Evolutionary conservation across 2,888 invertebrate species (phyloP).

Genomic region (Chaitophorus viminalis): DNA sequence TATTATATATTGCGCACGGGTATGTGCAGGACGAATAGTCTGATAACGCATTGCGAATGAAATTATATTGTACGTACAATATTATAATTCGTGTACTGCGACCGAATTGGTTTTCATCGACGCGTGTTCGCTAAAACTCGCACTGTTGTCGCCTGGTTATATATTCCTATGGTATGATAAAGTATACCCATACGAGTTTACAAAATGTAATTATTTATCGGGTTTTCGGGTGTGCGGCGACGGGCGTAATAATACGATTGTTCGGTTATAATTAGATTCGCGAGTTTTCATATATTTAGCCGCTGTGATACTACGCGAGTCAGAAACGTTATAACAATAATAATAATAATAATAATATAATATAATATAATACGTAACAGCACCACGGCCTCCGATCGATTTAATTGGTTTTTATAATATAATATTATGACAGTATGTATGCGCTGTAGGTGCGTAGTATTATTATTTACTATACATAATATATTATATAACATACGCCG

Average conservation of each 20-base stretch:
- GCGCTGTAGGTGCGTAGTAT: neutral
- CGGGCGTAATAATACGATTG: conserved; percentile 3
- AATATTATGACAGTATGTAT: neutral
- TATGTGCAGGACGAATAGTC: too few species aligned
- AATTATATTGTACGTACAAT: too few species aligned
- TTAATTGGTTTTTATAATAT: conserved; percentile 1
- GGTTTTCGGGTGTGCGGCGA: neutral
- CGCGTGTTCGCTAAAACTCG: neutral
- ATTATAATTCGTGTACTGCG: neutral
- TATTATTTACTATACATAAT: neutral
- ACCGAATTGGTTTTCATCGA: neutral
- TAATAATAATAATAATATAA: too few species aligned
- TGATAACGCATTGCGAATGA: too few species aligned
- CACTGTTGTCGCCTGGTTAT: neutral
- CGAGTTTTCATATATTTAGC: neutral
- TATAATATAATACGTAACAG: neutral
- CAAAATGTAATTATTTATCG: neutral
- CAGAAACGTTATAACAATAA: neutral
- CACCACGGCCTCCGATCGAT: neutral
- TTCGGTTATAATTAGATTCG: conserved; percentile 25
- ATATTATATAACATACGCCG: neutral
- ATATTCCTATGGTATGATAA: too few species aligned
- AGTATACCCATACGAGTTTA: neutral
- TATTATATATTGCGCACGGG: too few species aligned
- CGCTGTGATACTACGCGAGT: neutral